A percentile compares a stretch with the other conserved stretches of the same genome.
Conservation (phyloP, 2,797 vertebrate genomes). For the Lacerta bilineata region DNA sequence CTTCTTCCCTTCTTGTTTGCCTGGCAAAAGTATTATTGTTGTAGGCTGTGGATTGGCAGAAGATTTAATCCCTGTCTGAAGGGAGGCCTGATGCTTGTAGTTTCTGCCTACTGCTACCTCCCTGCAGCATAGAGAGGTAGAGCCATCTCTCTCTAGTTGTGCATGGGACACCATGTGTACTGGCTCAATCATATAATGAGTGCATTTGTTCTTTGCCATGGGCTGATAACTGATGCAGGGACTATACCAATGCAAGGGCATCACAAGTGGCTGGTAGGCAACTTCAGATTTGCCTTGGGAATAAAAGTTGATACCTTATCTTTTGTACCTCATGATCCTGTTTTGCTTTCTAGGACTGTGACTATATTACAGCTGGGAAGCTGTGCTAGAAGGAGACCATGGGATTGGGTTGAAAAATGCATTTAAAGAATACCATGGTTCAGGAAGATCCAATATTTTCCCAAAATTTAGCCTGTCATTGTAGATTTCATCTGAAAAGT, state of each 20-base stretch:
- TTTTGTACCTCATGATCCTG: not conserved
- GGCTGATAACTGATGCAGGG: not conserved
- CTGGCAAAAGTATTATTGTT: not conserved
- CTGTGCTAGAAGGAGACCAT: not conserved
- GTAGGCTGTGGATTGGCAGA: not conserved
- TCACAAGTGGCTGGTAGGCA: too few species aligned
- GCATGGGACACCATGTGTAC: not conserved
- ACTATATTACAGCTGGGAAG: not conserved
- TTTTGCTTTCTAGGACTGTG: not conserved
- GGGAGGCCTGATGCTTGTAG: not conserved
- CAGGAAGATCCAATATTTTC: not conserved
- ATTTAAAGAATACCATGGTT: not conserved
- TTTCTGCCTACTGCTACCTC: not conserved
- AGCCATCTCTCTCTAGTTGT: not conserved
- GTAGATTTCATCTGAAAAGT: not conserved
- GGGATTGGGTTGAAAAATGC: not conserved
- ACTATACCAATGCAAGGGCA: not conserved
- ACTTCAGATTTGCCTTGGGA: not conserved
- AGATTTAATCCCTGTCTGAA: not conserved
- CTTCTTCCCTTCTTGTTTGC: not conserved
- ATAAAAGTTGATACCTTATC: not conserved
- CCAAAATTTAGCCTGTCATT: not conserved
- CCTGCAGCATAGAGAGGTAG: not conserved
- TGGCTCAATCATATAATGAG: not conserved
- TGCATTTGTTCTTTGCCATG: not conserved